These are phyloP conservation scores for Hemicentrotus pulcherrimus DNA, from an alignment of 35 echinoderm and acorn worm species.

Conservation along the genomic window DNA sequence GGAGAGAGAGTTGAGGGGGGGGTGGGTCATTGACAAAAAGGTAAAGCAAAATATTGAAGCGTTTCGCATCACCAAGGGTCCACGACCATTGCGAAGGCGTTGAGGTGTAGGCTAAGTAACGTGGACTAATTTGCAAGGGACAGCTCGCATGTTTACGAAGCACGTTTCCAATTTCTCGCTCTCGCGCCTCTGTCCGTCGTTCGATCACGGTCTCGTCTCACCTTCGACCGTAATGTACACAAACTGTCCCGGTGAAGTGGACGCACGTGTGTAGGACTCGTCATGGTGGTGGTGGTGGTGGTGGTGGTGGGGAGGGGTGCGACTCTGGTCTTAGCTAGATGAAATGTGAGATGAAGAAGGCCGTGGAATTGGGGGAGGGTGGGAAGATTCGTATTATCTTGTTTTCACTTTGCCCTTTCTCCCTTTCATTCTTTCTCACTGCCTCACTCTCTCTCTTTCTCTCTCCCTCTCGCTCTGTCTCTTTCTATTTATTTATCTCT, in stretches of 20 bases:
- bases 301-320: background rate
- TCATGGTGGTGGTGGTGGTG: background rate
- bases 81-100: background rate
- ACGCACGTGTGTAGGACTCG: background rate
- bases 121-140: background rate
- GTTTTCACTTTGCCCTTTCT: too few relatives aligned
- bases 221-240: background rate
- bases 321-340: background rate
- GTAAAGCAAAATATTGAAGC: background rate
- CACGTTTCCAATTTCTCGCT: constrained; percentile 1
- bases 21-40: background rate
- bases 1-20: too few relatives aligned
- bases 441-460: too few relatives aligned
- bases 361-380: too few relatives aligned
- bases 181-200: background rate
- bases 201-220: background rate
- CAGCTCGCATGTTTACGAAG: background rate
- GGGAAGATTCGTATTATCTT: too few relatives aligned
- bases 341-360: background rate
- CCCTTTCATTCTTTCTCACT: too few relatives aligned
- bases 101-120: background rate
- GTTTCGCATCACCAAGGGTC: background rate
- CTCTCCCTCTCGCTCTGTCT: too few relatives aligned
- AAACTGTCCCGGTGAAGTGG: background rate
- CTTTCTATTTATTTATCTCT: too few relatives aligned